phyloP scores from a whole-genome alignment of 2,797 vertebrate species.

The Todus mexicanus region DNA sequence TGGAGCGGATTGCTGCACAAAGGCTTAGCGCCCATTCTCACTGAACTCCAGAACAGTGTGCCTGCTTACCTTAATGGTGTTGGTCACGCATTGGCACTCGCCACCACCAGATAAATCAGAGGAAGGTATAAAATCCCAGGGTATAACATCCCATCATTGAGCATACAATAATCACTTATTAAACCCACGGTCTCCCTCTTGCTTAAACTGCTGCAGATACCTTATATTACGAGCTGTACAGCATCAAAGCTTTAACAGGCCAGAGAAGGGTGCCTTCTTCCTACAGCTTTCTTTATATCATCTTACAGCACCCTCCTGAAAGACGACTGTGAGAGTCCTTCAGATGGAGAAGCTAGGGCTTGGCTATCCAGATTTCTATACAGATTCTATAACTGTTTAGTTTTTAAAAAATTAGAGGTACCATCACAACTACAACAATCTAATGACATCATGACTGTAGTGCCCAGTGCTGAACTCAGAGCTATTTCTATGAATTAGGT shows the following conservation, averaged over 20 bases:
- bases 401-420: not conserved
- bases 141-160: not conserved
- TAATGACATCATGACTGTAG: not conserved
- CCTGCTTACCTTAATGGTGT: not conserved
- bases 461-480: not conserved
- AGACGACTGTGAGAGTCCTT: not conserved
- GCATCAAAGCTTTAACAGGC: not conserved
- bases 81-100: not conserved
- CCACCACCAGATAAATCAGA: not conserved
- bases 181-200: not conserved
- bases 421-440: not conserved
- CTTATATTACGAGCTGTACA: not conserved
- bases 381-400: not conserved
- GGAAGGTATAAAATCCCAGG: not conserved
- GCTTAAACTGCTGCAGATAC: not conserved
- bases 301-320: not conserved
- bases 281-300: not conserved
- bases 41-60: not conserved
- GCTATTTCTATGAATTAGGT: not conserved
- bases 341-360: not conserved
- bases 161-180: not conserved
- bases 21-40: not conserved
- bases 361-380: not conserved
- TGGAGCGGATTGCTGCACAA: not conserved
- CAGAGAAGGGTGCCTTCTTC: not conserved